phyloP scores from a whole-genome alignment of 2,888 invertebrate species.

The Marronus borbonicus region DNA sequence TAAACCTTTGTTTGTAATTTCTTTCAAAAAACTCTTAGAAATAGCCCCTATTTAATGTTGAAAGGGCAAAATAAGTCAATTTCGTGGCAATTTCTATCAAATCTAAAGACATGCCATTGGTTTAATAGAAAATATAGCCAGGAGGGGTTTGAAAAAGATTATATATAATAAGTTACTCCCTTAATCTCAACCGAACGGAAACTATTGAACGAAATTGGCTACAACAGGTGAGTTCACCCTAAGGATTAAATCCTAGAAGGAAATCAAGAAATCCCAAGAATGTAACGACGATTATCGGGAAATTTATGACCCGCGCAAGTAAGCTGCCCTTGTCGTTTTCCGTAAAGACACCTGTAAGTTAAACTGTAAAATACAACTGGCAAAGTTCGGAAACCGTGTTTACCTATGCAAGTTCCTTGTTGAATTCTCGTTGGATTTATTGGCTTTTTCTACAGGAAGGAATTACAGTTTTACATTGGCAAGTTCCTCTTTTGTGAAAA shows the following conservation, averaged over 20 bases:
- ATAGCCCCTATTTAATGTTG: not conserved
- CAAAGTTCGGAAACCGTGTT: constrained; percentile 2
- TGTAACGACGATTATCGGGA: constrained; percentile 51
- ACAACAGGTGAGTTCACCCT: constrained; percentile 56
- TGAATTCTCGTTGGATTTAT: not conserved
- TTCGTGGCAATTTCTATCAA: not conserved
- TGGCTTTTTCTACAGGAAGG: not conserved
- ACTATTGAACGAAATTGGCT: constrained; percentile 33
- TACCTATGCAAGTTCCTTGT: constrained; percentile 9
- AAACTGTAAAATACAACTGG: constrained; percentile 46
- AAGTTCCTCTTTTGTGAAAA: not conserved
- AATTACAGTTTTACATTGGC: not conserved
- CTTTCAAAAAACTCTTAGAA: too few species aligned
- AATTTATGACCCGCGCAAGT: constrained; percentile 54
- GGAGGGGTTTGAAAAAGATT: constrained; percentile 1
- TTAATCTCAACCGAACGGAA: constrained; percentile 42
- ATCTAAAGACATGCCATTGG: not conserved
- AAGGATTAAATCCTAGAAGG: constrained; percentile 54
- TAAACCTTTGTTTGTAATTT: too few species aligned
- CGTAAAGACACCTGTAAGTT: constrained; percentile 55
- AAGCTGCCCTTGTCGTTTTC: constrained; percentile 55
- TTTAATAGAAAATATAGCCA: constrained; percentile 11
- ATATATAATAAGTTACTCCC: constrained; percentile 37
- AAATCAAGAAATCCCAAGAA: constrained; percentile 54
- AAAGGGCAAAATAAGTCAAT: constrained; percentile 11